Conservation (phyloP, 2,113 vertebrate species). For the Myanophis thanlyinensis region DNA sequence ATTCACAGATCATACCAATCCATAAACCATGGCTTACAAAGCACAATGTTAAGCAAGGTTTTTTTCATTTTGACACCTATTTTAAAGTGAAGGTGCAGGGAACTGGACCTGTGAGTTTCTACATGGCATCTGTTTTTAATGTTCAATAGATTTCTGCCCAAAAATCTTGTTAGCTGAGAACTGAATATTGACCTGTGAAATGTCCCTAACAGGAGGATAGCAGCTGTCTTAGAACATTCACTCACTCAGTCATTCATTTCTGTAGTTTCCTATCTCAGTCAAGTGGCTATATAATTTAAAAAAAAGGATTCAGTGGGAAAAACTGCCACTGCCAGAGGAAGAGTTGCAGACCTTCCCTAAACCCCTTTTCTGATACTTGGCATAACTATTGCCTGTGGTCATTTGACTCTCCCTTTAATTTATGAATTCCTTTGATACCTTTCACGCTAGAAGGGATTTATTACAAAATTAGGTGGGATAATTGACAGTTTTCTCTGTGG, state of each 20-base stretch:
- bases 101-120: background rate
- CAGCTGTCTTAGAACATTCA: background rate
- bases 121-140: background rate
- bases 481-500: constrained; percentile 3
- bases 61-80: background rate
- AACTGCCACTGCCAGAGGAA: background rate
- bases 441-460: background rate
- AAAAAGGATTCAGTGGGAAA: background rate
- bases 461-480: background rate
- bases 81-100: background rate
- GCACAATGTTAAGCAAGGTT: background rate
- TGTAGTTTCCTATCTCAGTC: background rate
- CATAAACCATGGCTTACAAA: background rate
- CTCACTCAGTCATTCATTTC: background rate
- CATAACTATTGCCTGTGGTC: background rate
- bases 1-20: background rate
- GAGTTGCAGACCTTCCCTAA: background rate
- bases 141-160: background rate
- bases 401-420: constrained; percentile 14
- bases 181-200: background rate
- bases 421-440: background rate
- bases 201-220: background rate
- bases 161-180: background rate
- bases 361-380: background rate
- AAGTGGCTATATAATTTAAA: background rate